Evolutionary conservation across 1,140 invertebrate species (phyloP), one percentile per base, ranked within the genome.

Genomic region (Cydia splendana): DNA sequence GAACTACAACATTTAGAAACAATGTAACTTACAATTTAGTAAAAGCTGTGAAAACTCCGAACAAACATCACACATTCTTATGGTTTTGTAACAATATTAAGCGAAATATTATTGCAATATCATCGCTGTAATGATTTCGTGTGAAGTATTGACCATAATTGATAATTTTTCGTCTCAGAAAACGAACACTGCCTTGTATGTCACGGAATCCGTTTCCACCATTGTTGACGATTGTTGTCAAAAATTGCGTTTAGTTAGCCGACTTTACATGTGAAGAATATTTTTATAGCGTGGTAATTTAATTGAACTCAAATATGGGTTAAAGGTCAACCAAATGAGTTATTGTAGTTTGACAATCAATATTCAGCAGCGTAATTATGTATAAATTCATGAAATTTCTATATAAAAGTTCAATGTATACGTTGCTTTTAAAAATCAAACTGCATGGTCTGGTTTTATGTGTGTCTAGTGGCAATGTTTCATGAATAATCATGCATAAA

Each of bases 51-150:
- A 94, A 94, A 96, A 96, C 91, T 96, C 96, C 81, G 95, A 95
- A 94, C 96, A 96, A 94, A 96, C 95, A 95, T 96, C 96, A 94
- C 96, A 96, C 96, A 96, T 96, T 94, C 94, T 94, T 87, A 85
- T 85, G 76, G 84, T 84, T 92, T 92, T 91, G 79, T 76, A 75
- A 85, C 76, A 87, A 87, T 80, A 80, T 80, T 77, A 78, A 85
- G 84, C 86, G 87, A 91, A 90, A 89, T 93, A 92, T 91, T 90
- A 86, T 90, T 86, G 85, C 80, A 89, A 91, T 90, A 89, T 87
- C 87, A 86, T 91, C 89, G 88, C 88, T 85, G 80, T 77, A 85
- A 78, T 79, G 84, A 85, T 85, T 87, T 81, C 83, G 80, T 80
- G 83, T 84, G 82, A 85, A 87, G 84, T 86, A 91, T 91, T 88